Percentiles rank a stretch among this genome's conserved stretches.
These are phyloP conservation scores for Furcula furcula DNA, from an alignment of 2,888 invertebrate species.

Conservation along the genomic window DNA sequence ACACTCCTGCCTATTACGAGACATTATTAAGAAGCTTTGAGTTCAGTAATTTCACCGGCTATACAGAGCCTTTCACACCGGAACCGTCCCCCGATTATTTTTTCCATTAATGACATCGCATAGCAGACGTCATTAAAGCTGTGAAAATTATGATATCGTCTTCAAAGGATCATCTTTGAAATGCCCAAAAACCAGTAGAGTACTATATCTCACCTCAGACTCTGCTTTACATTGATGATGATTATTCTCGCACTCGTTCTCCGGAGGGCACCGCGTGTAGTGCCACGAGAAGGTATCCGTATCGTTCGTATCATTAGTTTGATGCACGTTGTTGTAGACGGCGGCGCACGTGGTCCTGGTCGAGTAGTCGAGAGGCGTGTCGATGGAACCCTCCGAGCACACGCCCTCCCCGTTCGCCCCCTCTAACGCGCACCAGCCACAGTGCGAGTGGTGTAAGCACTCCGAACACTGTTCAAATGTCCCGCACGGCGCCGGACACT, in stretches of 20 bases:
- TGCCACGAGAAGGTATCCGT: constrained; percentile 89
- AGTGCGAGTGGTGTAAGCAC: constrained; percentile 93
- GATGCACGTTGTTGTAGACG: constrained; percentile 64
- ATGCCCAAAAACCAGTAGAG: too few species aligned
- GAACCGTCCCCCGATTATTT: too few species aligned
- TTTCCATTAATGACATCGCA: too few species aligned
- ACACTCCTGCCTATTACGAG: too few species aligned
- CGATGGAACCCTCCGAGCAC: constrained; percentile 92
- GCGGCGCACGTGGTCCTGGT: constrained; percentile 80
- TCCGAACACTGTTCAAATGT: constrained; percentile 92
- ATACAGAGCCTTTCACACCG: too few species aligned
- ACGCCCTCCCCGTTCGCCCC: constrained; percentile 88
- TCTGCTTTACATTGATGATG: constrained; percentile 94
- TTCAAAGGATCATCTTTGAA: too few species aligned
- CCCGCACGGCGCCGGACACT: constrained; percentile 93
- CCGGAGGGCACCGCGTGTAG: constrained; percentile 94
- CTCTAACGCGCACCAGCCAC: constrained; percentile 95
- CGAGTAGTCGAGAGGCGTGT: constrained; percentile 84
- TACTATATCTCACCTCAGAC: constrained; percentile 86
- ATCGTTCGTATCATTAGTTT: constrained; percentile 65
- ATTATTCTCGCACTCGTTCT: constrained; percentile 95
- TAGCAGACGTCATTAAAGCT: too few species aligned
- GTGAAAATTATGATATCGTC: too few species aligned
- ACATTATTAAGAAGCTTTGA: too few species aligned
- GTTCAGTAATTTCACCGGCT: too few species aligned